Evolutionary conservation across 1,140 invertebrate genomes (phyloP).

Genomic region (Drosophila tsacasi): DNA sequence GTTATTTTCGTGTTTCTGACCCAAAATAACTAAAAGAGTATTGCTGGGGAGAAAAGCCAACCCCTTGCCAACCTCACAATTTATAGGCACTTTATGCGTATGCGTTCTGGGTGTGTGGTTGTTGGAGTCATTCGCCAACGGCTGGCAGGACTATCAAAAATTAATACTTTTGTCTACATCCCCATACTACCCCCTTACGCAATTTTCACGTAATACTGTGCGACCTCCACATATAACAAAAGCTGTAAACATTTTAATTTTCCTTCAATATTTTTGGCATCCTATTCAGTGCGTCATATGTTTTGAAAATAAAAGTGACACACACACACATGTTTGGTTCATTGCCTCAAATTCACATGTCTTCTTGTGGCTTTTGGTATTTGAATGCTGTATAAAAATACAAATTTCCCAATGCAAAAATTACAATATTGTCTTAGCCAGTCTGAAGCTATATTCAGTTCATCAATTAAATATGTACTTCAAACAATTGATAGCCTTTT

Average conservation of each 20-base stretch:
- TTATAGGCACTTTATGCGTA: slow-evolving; percentile 53
- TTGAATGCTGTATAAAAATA: slow-evolving; percentile 1
- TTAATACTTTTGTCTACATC: slow-evolving; percentile 76
- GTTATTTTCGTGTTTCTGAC: slow-evolving; percentile 60
- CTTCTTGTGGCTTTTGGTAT: slow-evolving; percentile 1
- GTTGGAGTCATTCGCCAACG: slow-evolving; percentile 47
- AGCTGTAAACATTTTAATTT: slow-evolving; percentile 82
- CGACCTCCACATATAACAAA: slow-evolving; percentile 67
- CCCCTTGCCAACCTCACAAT: slow-evolving; percentile 43
- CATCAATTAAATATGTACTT: background rate
- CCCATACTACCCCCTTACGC: slow-evolving; percentile 15
- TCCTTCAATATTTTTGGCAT: slow-evolving; percentile 73
- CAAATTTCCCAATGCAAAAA: background rate
- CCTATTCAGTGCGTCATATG: slow-evolving; percentile 63
- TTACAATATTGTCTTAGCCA: too few relatives aligned
- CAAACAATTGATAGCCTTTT: background rate
- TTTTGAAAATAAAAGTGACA: slow-evolving; percentile 61
- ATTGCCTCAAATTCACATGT: slow-evolving; percentile 5
- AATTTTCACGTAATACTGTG: slow-evolving; percentile 75
- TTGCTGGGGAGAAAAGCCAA: slow-evolving; percentile 9
- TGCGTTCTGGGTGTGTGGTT: slow-evolving; percentile 31
- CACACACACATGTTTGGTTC: slow-evolving; percentile 7
- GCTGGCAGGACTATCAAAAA: slow-evolving; percentile 76
- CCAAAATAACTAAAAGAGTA: slow-evolving; percentile 9
- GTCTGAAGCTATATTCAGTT: background rate